Conservation (phyloP, 2,888 invertebrate genomes). For the Drosophila lutescens region DNA sequence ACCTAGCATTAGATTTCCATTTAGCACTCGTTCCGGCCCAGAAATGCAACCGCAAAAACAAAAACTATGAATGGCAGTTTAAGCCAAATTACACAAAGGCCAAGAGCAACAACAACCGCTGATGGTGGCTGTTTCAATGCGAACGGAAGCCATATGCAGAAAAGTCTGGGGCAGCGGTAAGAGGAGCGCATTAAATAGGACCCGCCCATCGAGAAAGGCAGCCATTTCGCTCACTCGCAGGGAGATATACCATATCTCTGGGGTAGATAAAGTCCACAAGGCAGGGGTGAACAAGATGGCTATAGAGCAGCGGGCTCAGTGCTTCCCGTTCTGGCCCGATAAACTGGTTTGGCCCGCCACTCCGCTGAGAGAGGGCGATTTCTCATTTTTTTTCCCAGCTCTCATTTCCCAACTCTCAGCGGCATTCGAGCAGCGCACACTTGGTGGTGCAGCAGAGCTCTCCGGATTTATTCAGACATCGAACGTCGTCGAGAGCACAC, state of each 20-base stretch:
- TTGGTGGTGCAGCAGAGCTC: constrained; percentile 75
- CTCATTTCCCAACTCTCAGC: not conserved
- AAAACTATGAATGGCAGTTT: constrained; percentile 79
- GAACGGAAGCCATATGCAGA: constrained; percentile 81
- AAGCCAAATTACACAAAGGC: constrained; percentile 78
- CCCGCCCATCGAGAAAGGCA: constrained; percentile 53
- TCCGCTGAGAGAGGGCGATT: constrained; percentile 2
- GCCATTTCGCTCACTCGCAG: constrained; percentile 36
- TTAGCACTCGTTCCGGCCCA: constrained; percentile 53
- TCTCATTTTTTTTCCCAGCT: not conserved
- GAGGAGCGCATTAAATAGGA: constrained; percentile 65
- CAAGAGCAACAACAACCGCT: constrained; percentile 50
- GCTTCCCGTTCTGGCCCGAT: constrained; percentile 18
- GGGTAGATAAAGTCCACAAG: constrained; percentile 79
- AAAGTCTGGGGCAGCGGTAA: constrained; percentile 25
- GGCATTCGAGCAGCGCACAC: constrained; percentile 73
- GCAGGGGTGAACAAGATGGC: constrained; percentile 59
- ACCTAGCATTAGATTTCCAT: constrained; percentile 51
- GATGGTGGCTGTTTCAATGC: not conserved
- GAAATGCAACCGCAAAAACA: constrained; percentile 63
- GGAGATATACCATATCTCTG: constrained; percentile 29
- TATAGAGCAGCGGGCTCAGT: constrained; percentile 1
- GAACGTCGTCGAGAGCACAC: constrained; percentile 84
- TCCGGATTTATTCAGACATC: constrained; percentile 83
- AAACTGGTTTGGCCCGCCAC: constrained; percentile 57